Conservation (phyloP, 2,797 vertebrate species). For the Cottoperca gobio region DNA sequence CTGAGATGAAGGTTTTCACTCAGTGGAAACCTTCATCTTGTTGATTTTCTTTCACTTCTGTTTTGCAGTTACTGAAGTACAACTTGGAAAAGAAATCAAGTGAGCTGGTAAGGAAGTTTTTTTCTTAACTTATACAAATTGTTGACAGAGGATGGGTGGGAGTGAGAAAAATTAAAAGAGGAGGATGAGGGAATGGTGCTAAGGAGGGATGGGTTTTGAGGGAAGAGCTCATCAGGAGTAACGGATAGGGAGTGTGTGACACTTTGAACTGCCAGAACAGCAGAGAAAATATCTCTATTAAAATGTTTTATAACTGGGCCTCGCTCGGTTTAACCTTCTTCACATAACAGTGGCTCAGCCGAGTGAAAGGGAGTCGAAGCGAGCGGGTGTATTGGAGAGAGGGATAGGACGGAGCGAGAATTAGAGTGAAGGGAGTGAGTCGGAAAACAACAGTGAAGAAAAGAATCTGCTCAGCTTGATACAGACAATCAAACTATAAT, state of each 20-base stretch:
- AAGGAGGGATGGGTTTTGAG: conserved; percentile 73
- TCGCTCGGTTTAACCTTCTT: conserved; percentile 84
- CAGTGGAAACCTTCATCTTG: not conserved
- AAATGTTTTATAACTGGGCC: conserved; percentile 87
- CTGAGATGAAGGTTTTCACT: not conserved
- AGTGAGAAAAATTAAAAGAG: conserved; percentile 75
- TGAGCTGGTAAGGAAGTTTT: conserved; percentile 91
- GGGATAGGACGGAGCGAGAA: conserved; percentile 50
- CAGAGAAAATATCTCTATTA: conserved; percentile 88
- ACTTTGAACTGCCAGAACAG: conserved; percentile 84
- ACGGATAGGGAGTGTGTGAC: conserved; percentile 87
- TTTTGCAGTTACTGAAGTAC: conserved; percentile 93
- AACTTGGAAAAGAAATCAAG: conserved; percentile 94
- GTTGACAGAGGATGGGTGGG: conserved; percentile 79
- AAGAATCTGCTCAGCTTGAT: conserved; percentile 79
- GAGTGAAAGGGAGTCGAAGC: conserved; percentile 60
- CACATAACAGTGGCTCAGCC: conserved; percentile 51
- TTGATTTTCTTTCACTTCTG: conserved; percentile 54
- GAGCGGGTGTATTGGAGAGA: conserved; percentile 40
- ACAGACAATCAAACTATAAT: conserved; percentile 86
- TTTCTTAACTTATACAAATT: conserved; percentile 79
- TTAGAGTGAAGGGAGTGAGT: conserved; percentile 59
- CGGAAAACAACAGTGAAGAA: conserved; percentile 43
- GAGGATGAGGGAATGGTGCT: conserved; percentile 63
- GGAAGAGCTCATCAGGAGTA: conserved; percentile 85